These are phyloP conservation scores for Episyrphus balteatus DNA, from an alignment of 1,140 invertebrate species.

Conservation along the genomic window DNA sequence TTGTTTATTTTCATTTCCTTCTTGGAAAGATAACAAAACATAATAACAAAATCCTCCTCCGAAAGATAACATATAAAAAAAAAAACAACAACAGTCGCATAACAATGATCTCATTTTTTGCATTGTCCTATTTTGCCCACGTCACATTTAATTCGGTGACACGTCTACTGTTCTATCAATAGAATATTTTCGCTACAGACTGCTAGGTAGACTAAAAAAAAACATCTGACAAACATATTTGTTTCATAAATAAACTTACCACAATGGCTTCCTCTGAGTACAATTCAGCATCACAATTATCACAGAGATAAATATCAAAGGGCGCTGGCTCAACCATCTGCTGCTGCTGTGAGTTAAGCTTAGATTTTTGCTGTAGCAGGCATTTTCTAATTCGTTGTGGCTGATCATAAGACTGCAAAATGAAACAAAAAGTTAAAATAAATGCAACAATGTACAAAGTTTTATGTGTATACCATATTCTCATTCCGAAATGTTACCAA, in stretches of 20 bases:
- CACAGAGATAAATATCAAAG: conserved; percentile 60
- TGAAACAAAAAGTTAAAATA: not conserved
- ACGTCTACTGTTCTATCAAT: not conserved
- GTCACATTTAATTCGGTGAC: not conserved
- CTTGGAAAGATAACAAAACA: too few species aligned
- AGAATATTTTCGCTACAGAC: not conserved
- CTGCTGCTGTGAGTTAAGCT: conserved; percentile 31
- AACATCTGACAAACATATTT: not conserved
- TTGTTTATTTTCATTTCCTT: too few species aligned
- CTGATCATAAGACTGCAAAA: conserved; percentile 30
- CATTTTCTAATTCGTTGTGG: conserved; percentile 26
- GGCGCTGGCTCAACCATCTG: conserved; percentile 43
- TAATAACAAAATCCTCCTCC: too few species aligned
- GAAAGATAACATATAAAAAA: too few species aligned
- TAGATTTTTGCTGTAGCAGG: conserved; percentile 26
- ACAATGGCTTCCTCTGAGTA: conserved; percentile 43
- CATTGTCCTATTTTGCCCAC: not conserved
- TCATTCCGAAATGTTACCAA: conserved; percentile 64
- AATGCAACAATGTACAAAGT: not conserved
- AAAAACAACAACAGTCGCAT: too few species aligned
- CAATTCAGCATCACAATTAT: conserved; percentile 57
- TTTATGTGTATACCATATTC: conserved; percentile 43
- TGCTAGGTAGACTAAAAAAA: not conserved
- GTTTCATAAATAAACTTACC: conserved; percentile 27
- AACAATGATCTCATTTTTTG: not conserved